Evolutionary conservation across 1,140 invertebrate species (phyloP).

Genomic region (Bombus soroeensis): DNA sequence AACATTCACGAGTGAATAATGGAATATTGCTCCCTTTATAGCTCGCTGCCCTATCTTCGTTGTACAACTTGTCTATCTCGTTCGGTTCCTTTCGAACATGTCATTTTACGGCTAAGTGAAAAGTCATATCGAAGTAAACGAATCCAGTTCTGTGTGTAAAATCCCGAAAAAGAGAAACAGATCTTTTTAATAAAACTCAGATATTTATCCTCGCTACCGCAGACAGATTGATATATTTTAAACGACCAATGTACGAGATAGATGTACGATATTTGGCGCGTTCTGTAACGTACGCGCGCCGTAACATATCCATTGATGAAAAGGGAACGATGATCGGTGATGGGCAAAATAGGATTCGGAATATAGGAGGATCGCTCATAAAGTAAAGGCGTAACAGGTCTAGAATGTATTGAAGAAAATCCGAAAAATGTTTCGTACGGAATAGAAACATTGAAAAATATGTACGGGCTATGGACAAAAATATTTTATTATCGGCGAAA

Average conservation of each 20-base stretch:
- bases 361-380: neutral
- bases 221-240: neutral
- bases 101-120: neutral
- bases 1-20: neutral
- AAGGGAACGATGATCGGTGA: neutral
- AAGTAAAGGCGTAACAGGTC: neutral
- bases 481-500: conserved; percentile 16
- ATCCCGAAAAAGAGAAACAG: neutral
- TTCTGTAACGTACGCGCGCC: no score
- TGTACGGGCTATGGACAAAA: neutral
- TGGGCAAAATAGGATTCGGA: neutral
- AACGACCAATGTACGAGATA: no score
- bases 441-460: conserved; percentile 28
- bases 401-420: neutral
- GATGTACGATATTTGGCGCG: no score
- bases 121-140: neutral
- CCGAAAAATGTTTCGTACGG: conserved; percentile 3
- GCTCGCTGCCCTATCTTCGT: no score
- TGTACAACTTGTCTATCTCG: neutral
- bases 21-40: neutral
- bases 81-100: neutral
- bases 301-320: no score
- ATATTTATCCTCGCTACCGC: neutral
- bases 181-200: neutral
- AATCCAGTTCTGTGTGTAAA: neutral